Evolutionary conservation across 53 echinoderm and acorn worm species (phyloP), one percentile per base, ranked within the genome.

Genomic region (Paelopatides confundens): DNA sequence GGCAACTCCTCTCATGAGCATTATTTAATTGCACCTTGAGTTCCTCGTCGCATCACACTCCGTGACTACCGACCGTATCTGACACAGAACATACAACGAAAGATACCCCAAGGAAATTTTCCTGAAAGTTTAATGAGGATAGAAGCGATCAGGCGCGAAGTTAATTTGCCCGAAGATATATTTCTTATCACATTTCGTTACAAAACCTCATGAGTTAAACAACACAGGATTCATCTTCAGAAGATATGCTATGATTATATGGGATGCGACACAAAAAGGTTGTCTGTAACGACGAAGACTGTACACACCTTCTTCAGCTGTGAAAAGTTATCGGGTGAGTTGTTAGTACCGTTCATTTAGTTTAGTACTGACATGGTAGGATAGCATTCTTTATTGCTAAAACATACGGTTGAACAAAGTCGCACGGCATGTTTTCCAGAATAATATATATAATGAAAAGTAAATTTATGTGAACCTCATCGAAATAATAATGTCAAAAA

Each of bases 71-170:
- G 58, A 58, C 18, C 79, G 79, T 79, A 13, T 48, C 79, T 79
- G 79, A 79, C 52, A 52, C 49, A 79, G 31, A 29, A 79, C 79
- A 79, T 79, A 79, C 50, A 30, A 53, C 79, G 13, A 50, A 28
- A 31, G 33, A 52, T 35, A 18, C 35, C 79, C 79, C 53, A 5
- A 46, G 51, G 79, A 38, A 65, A 65, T 11, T 35, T 14, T 63
- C 26, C 40, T 83, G 63, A 83, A 83, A 83, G 84, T 83, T 83
- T 83, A 83, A 83, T 83, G 84, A 65, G 65, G 64, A 38, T 63
- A 62, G 84, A 43, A 64, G 84, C 63, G 65, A 63, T 83, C 63
- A 83, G 65, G 84, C 84, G 84, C 38, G 63, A 83, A 83, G 84
- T 65, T 83, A 83, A 83, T 83, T 83, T 83, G 79, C 79, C 79